A percentile compares a stretch with the other conserved stretches of the same genome.
phyloP scores from a whole-genome alignment of 2,113 vertebrate genomes.

The Urocolius indicus region DNA sequence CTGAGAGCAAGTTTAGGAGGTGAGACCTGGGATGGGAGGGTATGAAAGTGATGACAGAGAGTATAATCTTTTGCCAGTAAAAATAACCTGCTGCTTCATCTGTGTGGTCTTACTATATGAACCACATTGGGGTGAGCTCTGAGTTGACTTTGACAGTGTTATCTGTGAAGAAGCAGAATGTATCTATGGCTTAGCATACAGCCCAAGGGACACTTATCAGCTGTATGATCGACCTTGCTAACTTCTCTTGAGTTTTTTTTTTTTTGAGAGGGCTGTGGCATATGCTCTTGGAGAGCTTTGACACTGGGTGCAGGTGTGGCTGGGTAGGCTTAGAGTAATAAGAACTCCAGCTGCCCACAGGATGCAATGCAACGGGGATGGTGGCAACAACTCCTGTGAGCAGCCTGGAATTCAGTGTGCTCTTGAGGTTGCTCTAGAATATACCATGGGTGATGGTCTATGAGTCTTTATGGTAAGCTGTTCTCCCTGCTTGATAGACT shows the following conservation, averaged over 20 bases:
- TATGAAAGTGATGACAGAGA: not conserved
- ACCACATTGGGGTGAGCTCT: not conserved
- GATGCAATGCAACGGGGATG: not conserved
- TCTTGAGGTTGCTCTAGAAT: not conserved
- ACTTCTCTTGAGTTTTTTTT: not conserved
- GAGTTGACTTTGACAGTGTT: not conserved
- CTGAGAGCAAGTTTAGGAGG: not conserved
- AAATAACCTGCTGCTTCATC: not conserved
- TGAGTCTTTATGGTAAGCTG: not conserved
- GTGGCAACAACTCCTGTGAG: not conserved
- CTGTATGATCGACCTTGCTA: not conserved
- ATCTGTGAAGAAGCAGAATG: not conserved
- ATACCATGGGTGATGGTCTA: not conserved
- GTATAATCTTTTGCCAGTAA: not conserved
- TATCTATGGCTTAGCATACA: not conserved
- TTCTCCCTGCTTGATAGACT: not conserved
- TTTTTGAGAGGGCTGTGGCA: not conserved
- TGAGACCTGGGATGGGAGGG: not conserved
- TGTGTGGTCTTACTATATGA: not conserved
- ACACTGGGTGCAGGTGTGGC: not conserved
- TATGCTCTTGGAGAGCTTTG: accelerated
- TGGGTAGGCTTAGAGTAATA: not conserved
- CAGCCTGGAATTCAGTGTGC: not conserved
- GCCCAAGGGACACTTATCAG: not conserved
- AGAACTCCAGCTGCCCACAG: not conserved